phyloP scores from a whole-genome alignment of 35 echinoderm and acorn worm species.

The Eucidaris tribuloides region DNA sequence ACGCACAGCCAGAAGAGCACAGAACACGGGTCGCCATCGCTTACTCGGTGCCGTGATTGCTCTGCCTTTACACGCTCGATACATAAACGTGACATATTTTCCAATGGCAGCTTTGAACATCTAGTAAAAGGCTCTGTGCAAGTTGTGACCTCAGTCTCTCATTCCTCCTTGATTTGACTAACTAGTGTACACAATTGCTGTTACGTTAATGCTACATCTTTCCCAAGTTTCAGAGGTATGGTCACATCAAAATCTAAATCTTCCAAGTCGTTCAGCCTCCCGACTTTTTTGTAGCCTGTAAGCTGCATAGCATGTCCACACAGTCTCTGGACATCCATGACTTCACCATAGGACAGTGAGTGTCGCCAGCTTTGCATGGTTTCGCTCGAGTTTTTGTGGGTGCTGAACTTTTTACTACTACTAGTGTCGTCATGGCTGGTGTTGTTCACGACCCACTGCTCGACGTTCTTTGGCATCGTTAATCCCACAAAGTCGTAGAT shows the following conservation, averaged over 20 bases:
- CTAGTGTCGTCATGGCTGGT: conserved; percentile 32
- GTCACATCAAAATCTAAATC: conserved; percentile 13
- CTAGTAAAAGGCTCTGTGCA: too few relatives aligned
- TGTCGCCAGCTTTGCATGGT: conserved; percentile 70
- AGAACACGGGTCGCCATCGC: too few relatives aligned
- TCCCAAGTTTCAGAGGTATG: conserved; percentile 10
- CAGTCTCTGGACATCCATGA: conserved; percentile 54
- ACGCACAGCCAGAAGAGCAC: too few relatives aligned
- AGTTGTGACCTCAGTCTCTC: too few relatives aligned
- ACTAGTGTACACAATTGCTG: too few relatives aligned
- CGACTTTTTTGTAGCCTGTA: conserved; percentile 51
- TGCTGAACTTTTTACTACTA: conserved; percentile 58
- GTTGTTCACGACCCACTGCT: conserved; percentile 70
- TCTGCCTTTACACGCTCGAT: too few relatives aligned
- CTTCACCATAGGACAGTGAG: conserved; percentile 54
- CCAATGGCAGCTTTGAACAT: too few relatives aligned
- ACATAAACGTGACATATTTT: too few relatives aligned
- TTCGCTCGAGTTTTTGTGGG: conserved; percentile 67
- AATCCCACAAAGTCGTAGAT: conserved; percentile 89
- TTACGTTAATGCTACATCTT: too few relatives aligned
- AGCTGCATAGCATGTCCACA: conserved; percentile 74
- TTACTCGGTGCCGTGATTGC: too few relatives aligned
- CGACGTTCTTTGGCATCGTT: conserved; percentile 47
- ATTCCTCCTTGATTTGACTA: too few relatives aligned
- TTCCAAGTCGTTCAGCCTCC: conserved; percentile 1